Conservation (phyloP, 2,113 vertebrate species). For the Prietella phreatophila region DNA sequence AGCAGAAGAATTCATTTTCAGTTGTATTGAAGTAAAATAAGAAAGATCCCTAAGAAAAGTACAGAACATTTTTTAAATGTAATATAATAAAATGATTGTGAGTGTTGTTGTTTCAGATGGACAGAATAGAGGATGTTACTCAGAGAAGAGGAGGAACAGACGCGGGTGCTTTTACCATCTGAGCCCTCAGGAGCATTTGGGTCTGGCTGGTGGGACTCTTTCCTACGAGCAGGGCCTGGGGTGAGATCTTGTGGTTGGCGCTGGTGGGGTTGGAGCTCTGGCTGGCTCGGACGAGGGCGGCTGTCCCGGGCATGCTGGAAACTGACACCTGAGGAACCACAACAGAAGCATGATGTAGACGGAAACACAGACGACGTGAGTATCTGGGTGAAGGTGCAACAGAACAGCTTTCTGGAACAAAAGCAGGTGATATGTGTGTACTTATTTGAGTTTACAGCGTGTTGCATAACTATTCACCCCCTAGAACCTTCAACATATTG, state of each 20-base stretch:
- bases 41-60: neutral
- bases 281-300: conserved; percentile 62
- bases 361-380: neutral
- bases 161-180: conserved; percentile 70
- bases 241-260: conserved; percentile 64
- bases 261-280: conserved; percentile 61
- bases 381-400: neutral
- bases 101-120: neutral
- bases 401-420: neutral
- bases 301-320: conserved; percentile 58
- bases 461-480: neutral
- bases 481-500: neutral
- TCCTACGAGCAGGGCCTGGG: conserved; percentile 71
- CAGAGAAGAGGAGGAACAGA: neutral
- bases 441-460: neutral
- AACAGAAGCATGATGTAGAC: neutral
- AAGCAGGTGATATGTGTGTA: neutral
- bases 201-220: conserved; percentile 70
- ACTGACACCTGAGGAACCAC: conserved; percentile 56
- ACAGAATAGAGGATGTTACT: neutral
- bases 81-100: neutral
- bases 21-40: neutral
- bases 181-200: conserved; percentile 74
- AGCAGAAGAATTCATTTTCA: neutral
- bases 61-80: neutral